Evolutionary conservation across 2,113 vertebrate genomes (phyloP), one percentile per base, ranked within the genome.

Genomic region (Raphicerus campestris): DNA sequence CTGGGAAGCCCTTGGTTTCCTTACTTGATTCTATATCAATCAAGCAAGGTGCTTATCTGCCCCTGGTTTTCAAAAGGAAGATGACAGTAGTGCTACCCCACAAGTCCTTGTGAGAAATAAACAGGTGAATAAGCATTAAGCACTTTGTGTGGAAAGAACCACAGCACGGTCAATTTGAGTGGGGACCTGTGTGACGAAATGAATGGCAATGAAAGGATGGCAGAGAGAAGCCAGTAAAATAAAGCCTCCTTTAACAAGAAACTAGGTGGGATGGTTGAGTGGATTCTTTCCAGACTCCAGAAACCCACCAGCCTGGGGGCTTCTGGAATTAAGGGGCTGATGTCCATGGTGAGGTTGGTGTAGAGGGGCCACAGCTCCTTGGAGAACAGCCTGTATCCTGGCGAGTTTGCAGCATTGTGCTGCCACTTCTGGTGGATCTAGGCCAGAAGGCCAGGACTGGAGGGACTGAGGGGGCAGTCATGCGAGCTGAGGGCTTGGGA

Each of bases 291-390:
- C 17, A 2, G 66, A 15, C 51, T 73, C 39, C 70, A 61, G 90
- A 22, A 30, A 32, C 22, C 17, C 35, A 3, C 87, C 30, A 32
- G 51, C 63, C 55, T 49, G n/a, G 53, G 10, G 88, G 96, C 22
- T 99, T 94, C 24, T 98, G 98, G 2, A 91, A 91, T 75, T 98
- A 10, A 98, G 0, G 98, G 98, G 94, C 98, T 99, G 10, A 99
- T 98, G 98, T 99, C 97, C 77, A 99, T 98, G 0, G 99, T 99
- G 98, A 99, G 99, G 98, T 99, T 99, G 92, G 99, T 99, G 97
- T 99, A 99, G 93, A 99, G 99, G 0, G 98, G 98, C n/a, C 97
- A 85, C 96, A 98, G 98, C 17, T 99, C 89, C 89, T 98, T 98
- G 3, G 98, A 98, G 8, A 99, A 10, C 13, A 99, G 86, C 82